Base-by-base conservation (phyloP, 2,113 vertebrate genomes). In the Micromys minutus region DNA sequence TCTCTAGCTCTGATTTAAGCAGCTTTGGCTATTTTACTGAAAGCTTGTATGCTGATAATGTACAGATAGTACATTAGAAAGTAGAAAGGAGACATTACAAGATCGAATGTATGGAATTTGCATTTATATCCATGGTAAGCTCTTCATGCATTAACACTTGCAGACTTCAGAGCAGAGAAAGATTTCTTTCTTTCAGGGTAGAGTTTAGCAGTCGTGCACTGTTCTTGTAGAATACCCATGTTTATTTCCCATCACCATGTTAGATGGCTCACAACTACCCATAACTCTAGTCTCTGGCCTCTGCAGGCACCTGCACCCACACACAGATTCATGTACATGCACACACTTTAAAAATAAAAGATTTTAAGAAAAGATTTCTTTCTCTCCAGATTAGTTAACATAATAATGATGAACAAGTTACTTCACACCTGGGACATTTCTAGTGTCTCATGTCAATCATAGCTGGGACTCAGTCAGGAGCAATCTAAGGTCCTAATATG, bases 91-190 rank as follows among this genome's bases (percentile, higher is more conserved):
- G 93, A 61, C 50, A 88, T 74, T 69, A 95, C 87, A 52, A 63
- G 50, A 93, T 67, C 65, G 1, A 76, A 61, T 80, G 26, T 50
- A 3, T 69, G 77, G 47, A 24, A 57, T 88, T 92, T 90, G 15
- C n/a, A 50, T 94, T 97, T 96, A 45, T 96, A 47, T 94, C 95
- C 71, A 65, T 52, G 59, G 47, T 87, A 79, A 89, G 36, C 39
- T 85, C 26, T 52, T n/a, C 34, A 21, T 89, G 22, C 50, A 61
- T 95, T 91, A 90, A 93, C 63, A 93, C 36, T 88, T 90, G 8
- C 59, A 89, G 61, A 61, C 36, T 95, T 71, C 24, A 90, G 16
- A 93, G 21, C 17, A 31, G 67, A 87, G 26, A 39, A 42, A 63
- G 59, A 16, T 85, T 63, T 63, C 59, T 34, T 21, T 21, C 59